Percentiles rank a stretch among this genome's conserved stretches.
Evolutionary conservation across 2,797 vertebrate species (phyloP).

Genomic region (Pantherophis vulpinus): DNA sequence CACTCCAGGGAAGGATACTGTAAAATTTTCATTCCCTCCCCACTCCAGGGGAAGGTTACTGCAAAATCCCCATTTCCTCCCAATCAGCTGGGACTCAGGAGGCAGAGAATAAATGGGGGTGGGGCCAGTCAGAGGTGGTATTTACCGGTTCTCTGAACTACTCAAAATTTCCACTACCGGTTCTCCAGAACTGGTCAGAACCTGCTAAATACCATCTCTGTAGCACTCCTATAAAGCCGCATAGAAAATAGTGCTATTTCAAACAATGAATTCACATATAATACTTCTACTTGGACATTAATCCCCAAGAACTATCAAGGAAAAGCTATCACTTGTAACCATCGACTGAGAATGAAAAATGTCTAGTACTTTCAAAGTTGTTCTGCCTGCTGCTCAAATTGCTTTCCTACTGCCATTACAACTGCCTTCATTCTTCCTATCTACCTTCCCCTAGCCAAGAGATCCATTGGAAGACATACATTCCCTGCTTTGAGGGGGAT

Average conservation of each 20-base stretch:
- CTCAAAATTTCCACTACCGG: no score
- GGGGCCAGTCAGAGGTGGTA: no score
- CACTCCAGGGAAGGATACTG: no score
- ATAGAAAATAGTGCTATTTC: background rate
- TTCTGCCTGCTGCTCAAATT: background rate
- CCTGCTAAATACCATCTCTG: no score
- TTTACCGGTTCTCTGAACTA: no score
- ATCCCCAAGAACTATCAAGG: background rate
- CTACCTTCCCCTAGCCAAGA: background rate
- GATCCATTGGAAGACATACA: background rate
- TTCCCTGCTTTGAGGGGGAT: background rate
- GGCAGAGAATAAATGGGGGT: no score
- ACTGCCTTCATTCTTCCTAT: background rate
- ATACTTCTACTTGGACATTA: background rate
- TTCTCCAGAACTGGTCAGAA: no score
- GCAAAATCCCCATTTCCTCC: no score
- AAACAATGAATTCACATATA: background rate
- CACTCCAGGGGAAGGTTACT: no score
- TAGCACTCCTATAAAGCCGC: background rate
- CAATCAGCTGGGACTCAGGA: no score
- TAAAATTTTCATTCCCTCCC: no score
- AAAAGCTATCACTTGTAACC: background rate
- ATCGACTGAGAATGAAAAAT: background rate
- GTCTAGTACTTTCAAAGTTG: background rate
- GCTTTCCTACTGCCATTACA: background rate